Evolutionary conservation across 2,113 vertebrate genomes (phyloP), one percentile per base, ranked within the genome.

Genomic region (Spea bombifrons): DNA sequence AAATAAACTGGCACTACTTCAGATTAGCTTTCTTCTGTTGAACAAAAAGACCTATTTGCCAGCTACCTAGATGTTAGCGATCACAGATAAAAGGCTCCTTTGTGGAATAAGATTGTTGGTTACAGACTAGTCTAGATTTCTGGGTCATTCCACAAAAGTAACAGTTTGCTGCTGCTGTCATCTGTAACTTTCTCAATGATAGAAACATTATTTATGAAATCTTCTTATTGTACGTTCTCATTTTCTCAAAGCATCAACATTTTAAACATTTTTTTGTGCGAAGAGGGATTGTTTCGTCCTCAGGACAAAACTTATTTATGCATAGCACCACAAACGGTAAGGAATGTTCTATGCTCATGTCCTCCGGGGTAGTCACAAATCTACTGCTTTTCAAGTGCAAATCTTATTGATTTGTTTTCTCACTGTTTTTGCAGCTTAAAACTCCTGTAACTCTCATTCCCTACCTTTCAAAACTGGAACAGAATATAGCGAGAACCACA

Each of bases 301-400:
- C 10, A 59, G 55, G 8, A 59, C 15, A 59, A 59, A 13, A 13
- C 55, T 64, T 64, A 64, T 64, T 16, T 17, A 64, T 17, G 61
- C 61, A 64, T 64, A 64, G 3, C 7, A 17, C n/a, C 30, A 30
- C 64, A 10, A 66, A 15, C n/a, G 50, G 75, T 59, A 12, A 16
- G 66, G 30, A 45, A 49, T 52, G 49, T 50, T 52, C 65, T 12
- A 50, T 50, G 10, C 48, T 17, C 48, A 15, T 30, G 43, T 17
- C 44, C 75, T 76, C 44, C 43, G 8, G 75, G 48, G 30, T 57
- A 48, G n/a, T 16, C 66, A 47, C 74, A 75, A 67, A 66, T 69
- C 65, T 76, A 61, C 69, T 30, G 44, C 66, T 69, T 76, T 69
- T 16, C 64, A 76, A 76, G 53, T 76, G 52, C n/a, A 68, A 68